Percentiles rank a stretch among this genome's conserved stretches.
phyloP scores from a whole-genome alignment of 2,888 invertebrate species.

The Tinea semifulvella region DNA sequence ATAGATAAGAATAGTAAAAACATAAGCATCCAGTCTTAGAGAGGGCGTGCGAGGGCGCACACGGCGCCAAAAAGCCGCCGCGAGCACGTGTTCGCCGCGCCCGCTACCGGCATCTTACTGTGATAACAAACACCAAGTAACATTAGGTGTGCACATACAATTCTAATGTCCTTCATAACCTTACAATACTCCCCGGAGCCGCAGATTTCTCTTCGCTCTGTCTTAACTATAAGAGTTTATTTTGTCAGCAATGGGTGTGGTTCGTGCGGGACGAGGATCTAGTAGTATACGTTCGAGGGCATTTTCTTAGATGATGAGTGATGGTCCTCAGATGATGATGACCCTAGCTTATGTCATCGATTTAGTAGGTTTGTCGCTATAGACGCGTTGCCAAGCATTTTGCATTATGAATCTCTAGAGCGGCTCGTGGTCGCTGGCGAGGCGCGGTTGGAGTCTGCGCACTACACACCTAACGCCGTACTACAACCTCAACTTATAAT shows the following conservation, averaged over 20 bases:
- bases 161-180: neutral
- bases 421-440: neutral
- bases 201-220: too few species aligned
- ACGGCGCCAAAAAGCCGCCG: conserved; percentile 38
- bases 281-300: neutral
- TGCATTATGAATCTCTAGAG: neutral
- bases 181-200: too few species aligned
- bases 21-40: conserved; percentile 41
- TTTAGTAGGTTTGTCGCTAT: neutral
- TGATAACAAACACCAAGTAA: conserved; percentile 37
- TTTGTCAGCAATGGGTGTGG: conserved; percentile 1
- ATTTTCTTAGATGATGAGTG: neutral
- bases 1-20: conserved; percentile 35
- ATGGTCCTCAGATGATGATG: neutral
- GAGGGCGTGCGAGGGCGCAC: conserved; percentile 45
- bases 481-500: too few species aligned
- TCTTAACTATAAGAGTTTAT: too few species aligned
- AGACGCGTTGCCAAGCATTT: neutral
- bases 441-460: conserved; percentile 7
- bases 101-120: conserved; percentile 24
- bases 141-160: neutral
- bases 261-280: neutral
- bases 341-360: too few species aligned
- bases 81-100: conserved; percentile 23
- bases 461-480: too few species aligned